Percentiles rank a stretch among this genome's conserved stretches.
Conservation (phyloP, 2,113 vertebrate genomes). For the Nettapus auritus region DNA sequence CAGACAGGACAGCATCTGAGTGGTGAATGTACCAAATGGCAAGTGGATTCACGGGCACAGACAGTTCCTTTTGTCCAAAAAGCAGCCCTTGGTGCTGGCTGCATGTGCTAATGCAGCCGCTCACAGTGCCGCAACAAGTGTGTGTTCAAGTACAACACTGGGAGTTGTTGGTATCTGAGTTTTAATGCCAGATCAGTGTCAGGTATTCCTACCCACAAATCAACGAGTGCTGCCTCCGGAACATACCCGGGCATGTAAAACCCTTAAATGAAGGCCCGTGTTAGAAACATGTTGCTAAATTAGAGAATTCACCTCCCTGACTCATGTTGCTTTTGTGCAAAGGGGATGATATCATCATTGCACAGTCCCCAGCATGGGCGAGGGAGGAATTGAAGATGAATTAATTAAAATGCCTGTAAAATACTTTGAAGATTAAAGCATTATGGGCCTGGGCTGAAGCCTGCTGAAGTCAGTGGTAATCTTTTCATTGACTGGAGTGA, state of each 20-base stretch:
- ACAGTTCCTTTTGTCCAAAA: accelerated
- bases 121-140: accelerated
- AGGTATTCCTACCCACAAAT: not conserved
- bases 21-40: not conserved
- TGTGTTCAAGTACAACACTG: not conserved
- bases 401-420: not conserved
- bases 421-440: not conserved
- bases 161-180: not conserved
- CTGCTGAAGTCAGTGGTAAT: not conserved
- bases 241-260: accelerated
- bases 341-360: accelerated
- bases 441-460: not conserved
- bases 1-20: accelerated
- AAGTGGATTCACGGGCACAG: accelerated
- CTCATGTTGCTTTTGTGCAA: accelerated
- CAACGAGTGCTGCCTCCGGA: accelerated
- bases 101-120: accelerated
- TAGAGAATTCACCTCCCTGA: not conserved
- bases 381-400: not conserved
- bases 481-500: not conserved
- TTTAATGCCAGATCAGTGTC: accelerated
- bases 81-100: not conserved
- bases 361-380: not conserved
- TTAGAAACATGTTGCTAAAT: not conserved
- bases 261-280: accelerated